Evolutionary conservation across 2,113 vertebrate genomes (phyloP).

Genomic region (Seriola aureovittata): DNA sequence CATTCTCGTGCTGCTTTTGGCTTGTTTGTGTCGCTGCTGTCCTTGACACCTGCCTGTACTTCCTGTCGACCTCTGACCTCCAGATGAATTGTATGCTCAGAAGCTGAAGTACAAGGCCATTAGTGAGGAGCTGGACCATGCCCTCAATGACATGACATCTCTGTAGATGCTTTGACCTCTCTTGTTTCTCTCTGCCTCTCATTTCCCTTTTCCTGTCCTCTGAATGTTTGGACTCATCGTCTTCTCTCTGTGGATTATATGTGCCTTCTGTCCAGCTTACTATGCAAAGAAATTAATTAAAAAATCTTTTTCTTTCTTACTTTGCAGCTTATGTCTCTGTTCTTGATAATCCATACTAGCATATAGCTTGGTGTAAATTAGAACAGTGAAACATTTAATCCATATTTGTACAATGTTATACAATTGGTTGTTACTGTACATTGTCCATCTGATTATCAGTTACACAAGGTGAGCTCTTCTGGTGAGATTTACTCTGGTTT

Average conservation of each 20-base stretch:
- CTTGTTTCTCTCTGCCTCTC: conserved; percentile 36
- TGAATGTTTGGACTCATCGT: conserved; percentile 11
- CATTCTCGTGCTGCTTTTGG: conserved; percentile 67
- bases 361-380: not conserved
- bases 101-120: conserved; percentile 97
- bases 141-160: conserved; percentile 94
- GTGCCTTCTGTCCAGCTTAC: conserved; percentile 64
- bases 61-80: conserved; percentile 70
- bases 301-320: conserved; percentile 61
- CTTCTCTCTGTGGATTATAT: conserved; percentile 45
- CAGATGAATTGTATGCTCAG: conserved; percentile 94
- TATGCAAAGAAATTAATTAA: conserved; percentile 62
- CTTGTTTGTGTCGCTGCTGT: conserved; percentile 77
- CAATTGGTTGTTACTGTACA: not conserved
- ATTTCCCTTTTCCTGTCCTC: conserved; percentile 24
- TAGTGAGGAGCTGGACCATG: conserved; percentile 94
- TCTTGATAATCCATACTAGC: not conserved
- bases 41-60: conserved; percentile 68
- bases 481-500: conserved; percentile 38
- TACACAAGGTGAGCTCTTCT: conserved; percentile 70
- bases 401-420: not conserved
- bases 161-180: conserved; percentile 80
- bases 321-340: conserved; percentile 48
- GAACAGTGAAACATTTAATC: not conserved
- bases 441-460: conserved; percentile 25